A percentile compares a stretch with the other conserved stretches of the same genome.
These are phyloP conservation scores for Eupithecia subfuscata DNA, from an alignment of 2,888 invertebrate species.

Conservation along the genomic window DNA sequence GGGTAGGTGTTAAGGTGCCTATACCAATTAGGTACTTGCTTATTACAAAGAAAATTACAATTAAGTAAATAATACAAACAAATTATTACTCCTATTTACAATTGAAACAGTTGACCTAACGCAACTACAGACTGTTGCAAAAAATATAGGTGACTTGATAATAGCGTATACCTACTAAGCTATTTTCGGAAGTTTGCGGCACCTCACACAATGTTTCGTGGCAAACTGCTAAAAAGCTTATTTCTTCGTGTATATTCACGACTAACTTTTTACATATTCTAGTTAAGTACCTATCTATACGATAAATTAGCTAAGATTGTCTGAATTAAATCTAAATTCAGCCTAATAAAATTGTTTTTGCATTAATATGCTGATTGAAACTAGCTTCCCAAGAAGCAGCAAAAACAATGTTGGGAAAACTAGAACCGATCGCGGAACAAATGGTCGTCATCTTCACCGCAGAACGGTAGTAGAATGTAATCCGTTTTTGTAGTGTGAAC, in stretches of 20 bases:
- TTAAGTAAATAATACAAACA: no score
- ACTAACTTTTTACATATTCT: not conserved
- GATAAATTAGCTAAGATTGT: not conserved
- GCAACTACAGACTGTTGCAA: no score
- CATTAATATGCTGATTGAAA: conserved; percentile 1
- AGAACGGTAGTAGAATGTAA: conserved; percentile 8
- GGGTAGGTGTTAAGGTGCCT: no score
- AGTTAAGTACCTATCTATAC: not conserved
- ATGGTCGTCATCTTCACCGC: conserved; percentile 14
- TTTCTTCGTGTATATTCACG: not conserved
- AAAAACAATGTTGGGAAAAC: conserved; percentile 31
- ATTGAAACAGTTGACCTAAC: no score
- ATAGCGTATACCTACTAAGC: no score
- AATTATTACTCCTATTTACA: no score
- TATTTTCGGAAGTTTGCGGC: no score
- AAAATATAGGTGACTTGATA: no score
- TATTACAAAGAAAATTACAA: no score
- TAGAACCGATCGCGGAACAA: conserved; percentile 20
- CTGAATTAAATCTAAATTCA: not conserved
- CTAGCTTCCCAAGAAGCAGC: conserved; percentile 5
- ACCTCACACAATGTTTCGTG: no score
- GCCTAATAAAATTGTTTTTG: not conserved
- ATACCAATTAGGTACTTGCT: no score
- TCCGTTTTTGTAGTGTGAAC: conserved; percentile 21
- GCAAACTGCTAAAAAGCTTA: not conserved